Conservation (phyloP, 2,113 vertebrate species). For the Python bivittatus region DNA sequence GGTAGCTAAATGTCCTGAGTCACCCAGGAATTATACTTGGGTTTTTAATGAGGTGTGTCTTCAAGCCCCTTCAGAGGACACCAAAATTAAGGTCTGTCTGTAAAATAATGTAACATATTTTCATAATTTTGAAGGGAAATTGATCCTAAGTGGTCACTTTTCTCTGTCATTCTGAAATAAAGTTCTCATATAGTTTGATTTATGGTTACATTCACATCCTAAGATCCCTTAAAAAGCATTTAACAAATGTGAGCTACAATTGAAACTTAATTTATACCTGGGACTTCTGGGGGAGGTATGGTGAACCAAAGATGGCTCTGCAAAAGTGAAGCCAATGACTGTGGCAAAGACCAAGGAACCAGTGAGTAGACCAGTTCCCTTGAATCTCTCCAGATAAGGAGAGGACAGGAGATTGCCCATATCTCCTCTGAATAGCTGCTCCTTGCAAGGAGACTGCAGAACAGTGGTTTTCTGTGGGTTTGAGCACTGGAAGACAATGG, state of each 20-base stretch:
- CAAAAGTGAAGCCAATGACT: no score
- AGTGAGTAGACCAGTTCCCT: no score
- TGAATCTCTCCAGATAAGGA: no score
- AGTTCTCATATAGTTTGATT: neutral
- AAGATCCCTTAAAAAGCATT: neutral
- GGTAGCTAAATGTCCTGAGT: neutral
- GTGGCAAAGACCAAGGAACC: no score
- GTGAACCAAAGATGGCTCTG: no score
- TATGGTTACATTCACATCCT: neutral
- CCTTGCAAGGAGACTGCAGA: no score
- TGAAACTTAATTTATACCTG: neutral
- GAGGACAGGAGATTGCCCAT: no score
- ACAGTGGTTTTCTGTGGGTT: no score
- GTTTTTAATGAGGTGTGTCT: neutral
- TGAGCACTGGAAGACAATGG: no score
- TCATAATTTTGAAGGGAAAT: neutral
- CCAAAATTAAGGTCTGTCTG: neutral
- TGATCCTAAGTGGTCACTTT: neutral
- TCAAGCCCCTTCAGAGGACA: neutral
- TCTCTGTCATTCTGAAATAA: neutral
- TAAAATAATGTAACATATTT: neutral
- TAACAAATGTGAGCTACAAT: neutral
- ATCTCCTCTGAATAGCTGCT: no score
- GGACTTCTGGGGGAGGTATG: neutral
- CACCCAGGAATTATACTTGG: neutral